Conservation (phyloP, 2,113 vertebrate genomes). For the Eudorcas thomsonii region DNA sequence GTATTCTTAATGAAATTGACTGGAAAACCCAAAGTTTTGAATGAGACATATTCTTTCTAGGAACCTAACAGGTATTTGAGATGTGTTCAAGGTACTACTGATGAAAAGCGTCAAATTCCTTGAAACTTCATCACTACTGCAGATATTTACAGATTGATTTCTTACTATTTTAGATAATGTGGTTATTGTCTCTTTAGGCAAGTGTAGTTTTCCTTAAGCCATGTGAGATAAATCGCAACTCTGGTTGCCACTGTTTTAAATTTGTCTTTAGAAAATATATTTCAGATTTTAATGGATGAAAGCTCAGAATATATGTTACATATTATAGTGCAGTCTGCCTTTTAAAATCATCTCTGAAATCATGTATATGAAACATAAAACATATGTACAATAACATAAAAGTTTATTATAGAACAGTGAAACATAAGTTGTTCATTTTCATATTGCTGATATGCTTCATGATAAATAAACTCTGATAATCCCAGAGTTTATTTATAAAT, state of each 20-base stretch:
- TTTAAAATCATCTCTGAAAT: neutral
- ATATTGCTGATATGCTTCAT: neutral
- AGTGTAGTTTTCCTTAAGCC: neutral
- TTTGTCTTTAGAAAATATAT: neutral
- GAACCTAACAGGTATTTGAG: neutral
- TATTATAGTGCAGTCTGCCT: neutral
- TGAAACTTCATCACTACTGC: neutral
- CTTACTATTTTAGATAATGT: neutral
- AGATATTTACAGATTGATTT: neutral
- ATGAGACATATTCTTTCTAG: neutral
- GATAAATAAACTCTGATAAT: neutral
- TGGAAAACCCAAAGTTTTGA: neutral
- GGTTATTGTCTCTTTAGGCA: neutral
- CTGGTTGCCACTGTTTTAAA: neutral
- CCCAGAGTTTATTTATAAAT: neutral
- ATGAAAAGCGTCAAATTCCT: neutral
- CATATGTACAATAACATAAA: neutral
- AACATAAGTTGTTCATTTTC: neutral
- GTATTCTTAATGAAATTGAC: neutral
- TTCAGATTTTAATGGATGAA: neutral
- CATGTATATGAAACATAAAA: neutral
- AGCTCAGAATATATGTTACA: neutral
- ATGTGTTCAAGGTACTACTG: neutral
- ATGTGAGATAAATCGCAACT: neutral
- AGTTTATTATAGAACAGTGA: neutral